Evolutionary conservation across 1,140 invertebrate species (phyloP).

Genomic region (Apis dorsata): DNA sequence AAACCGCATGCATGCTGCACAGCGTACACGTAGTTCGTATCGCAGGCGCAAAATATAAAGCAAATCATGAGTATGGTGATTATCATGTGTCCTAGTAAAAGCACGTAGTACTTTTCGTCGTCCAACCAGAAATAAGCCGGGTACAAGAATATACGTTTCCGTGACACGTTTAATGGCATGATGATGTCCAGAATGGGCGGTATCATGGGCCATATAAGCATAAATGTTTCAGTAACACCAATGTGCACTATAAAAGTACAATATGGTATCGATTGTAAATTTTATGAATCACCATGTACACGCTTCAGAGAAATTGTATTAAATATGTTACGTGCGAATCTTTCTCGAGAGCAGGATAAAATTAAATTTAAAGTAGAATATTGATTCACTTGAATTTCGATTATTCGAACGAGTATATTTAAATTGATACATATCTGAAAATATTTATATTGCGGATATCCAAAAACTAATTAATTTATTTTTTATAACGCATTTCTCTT

Average conservation of each 20-base stretch:
- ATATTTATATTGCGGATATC: no score
- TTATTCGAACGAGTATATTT: no score
- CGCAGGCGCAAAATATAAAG: not conserved
- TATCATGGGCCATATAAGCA: not conserved
- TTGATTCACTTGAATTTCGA: no score
- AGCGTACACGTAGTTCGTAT: not conserved
- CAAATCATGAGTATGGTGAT: not conserved
- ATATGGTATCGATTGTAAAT: not conserved
- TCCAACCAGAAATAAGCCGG: slow-evolving; percentile 1
- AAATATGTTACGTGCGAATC: no score
- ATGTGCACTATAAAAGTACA: not conserved
- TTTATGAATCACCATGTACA: no score
- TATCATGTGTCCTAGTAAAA: not conserved
- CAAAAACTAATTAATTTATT: no score
- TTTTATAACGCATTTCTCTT: no score
- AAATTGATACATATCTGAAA: no score
- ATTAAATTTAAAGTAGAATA: no score
- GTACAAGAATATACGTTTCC: not conserved
- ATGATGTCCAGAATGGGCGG: not conserved
- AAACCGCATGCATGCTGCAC: slow-evolving; percentile 25
- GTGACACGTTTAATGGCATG: not conserved
- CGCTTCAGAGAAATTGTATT: no score
- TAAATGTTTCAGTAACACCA: no score
- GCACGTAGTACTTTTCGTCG: not conserved
- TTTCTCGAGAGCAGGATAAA: no score